Evolutionary conservation across 2,888 invertebrate genomes (phyloP), one percentile per base, ranked within the genome.

Genomic region (Rhogogaster chlorosoma): DNA sequence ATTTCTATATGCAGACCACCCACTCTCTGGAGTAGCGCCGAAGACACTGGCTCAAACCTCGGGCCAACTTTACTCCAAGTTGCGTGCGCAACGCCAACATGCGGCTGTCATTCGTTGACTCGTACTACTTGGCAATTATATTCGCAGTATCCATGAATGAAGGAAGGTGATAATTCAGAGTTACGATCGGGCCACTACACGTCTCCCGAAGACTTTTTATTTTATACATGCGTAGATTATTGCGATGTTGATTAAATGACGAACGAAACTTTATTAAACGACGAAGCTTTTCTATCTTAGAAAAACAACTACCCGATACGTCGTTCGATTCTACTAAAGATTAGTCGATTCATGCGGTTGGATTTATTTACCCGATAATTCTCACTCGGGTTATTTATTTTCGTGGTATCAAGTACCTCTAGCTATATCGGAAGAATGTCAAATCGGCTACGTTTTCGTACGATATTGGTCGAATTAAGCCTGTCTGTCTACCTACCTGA

Each of bases 21-120:
- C 86, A 87, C 83, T 78, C 86, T 83, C 85, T 86, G 86, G 88
- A 89, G 87, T 87, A 86, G 84, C 87, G 85, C 45, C 86, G 84
- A 87, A 85, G 87, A 89, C 85, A 90, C 90, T 89, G 88, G 18
- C 87, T 89, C 87, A 77, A 87, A 90, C 88, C 90, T 87, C 86
- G 29, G 12, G 36, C 7, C 18, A 78, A 61, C 88, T 89, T 89
- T 90, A 88, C 90, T 90, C 90, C 88, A 86, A 84, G 88, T 85
- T 89, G 90, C 90, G 89, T 89, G 90, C 91, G 91, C 91, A 90
- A 61, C 80, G 38, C 7, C 12, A 80, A 61, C 80, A 80, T 61
- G 80, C 80, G 57, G 80, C 80, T 61, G 4, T 22, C 61, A 80
- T 80, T 32, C 80, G 80, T 61, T 61, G 80, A 80, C 80, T 80